These are phyloP conservation scores for Pelobates cultripes DNA, from an alignment of 2,797 vertebrate species.

Conservation along the genomic window DNA sequence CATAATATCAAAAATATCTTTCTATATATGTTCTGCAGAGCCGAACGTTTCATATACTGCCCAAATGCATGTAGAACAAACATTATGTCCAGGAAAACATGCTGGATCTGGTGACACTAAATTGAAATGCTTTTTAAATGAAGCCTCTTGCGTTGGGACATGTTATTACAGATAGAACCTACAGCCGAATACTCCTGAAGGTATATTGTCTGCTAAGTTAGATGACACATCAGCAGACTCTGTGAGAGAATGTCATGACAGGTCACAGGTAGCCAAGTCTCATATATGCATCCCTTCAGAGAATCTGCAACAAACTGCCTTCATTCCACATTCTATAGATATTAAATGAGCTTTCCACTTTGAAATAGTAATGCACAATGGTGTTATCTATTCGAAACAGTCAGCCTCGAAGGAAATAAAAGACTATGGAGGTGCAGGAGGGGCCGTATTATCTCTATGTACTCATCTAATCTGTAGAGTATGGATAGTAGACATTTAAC, in stretches of 20 bases:
- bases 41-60: no score
- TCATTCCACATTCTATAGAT: slow-evolving; percentile 20
- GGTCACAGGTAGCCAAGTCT: slow-evolving; percentile 29
- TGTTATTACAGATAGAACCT: slow-evolving; percentile 43
- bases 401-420: background rate
- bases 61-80: no score
- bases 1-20: no score
- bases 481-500: background rate
- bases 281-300: slow-evolving; percentile 16
- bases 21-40: no score
- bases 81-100: no score
- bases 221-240: slow-evolving; percentile 47
- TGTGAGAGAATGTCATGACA: slow-evolving; percentile 30
- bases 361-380: background rate
- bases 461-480: background rate
- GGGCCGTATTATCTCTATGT: background rate
- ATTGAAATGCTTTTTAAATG: background rate
- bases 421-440: background rate
- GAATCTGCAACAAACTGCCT: slow-evolving; percentile 3
- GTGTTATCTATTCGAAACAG: slow-evolving; percentile 3
- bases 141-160: slow-evolving; percentile 26
- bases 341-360: background rate
- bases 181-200: slow-evolving; percentile 23
- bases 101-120: no score
- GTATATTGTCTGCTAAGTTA: background rate